Percentiles rank a stretch among this genome's conserved stretches.
These are phyloP conservation scores for Meleagris gallopavo DNA, from an alignment of 2,113 vertebrate species.

Conservation along the genomic window DNA sequence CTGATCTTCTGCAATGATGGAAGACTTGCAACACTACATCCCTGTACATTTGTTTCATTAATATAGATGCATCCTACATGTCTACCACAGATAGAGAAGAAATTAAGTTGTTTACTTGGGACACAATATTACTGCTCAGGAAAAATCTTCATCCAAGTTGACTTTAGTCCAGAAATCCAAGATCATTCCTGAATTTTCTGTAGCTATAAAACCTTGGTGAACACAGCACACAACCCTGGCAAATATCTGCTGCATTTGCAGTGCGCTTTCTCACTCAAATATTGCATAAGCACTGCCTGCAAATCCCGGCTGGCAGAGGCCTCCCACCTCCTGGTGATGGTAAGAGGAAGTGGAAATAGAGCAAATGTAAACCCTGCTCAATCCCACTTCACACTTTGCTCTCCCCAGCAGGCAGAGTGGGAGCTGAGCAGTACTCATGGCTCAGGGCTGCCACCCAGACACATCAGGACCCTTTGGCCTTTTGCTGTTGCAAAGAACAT, in stretches of 20 bases:
- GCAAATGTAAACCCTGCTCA: not conserved
- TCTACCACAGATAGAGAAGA: not conserved
- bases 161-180: not conserved
- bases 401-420: fast-evolving
- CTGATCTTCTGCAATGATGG: not conserved
- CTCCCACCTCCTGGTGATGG: not conserved
- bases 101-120: not conserved
- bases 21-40: not conserved
- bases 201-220: not conserved
- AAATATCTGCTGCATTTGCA: not conserved
- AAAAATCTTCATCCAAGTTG: not conserved
- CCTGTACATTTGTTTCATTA: not conserved
- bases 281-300: not conserved
- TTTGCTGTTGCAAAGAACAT: not conserved
- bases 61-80: not conserved
- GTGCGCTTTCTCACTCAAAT: not conserved
- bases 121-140: not conserved
- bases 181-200: not conserved
- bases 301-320: not conserved
- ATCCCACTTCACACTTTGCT: not conserved
- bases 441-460: not conserved
- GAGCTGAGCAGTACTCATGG: not conserved
- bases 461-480: not conserved
- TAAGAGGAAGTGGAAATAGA: not conserved
- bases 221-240: fast-evolving